phyloP scores from a whole-genome alignment of 2,888 invertebrate species.

The Stictocephala bisonia region DNA sequence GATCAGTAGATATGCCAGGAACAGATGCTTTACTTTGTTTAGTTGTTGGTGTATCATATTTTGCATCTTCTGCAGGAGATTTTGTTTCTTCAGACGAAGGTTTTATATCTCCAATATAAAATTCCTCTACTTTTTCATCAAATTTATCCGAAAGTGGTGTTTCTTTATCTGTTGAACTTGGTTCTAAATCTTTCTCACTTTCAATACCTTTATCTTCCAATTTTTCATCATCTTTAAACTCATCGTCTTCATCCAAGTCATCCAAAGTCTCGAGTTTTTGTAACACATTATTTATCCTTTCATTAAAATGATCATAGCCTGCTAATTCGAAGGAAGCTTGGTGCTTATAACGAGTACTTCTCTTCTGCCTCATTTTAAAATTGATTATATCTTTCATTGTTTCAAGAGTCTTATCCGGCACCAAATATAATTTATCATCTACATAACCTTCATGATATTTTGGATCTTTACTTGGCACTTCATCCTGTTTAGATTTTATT shows the following conservation, averaged over 20 bases:
- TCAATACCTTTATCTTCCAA: too few species aligned
- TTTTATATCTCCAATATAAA: not conserved
- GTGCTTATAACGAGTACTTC: constrained; percentile 35
- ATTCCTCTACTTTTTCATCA: too few species aligned
- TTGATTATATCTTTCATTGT: constrained; percentile 31
- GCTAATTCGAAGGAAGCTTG: constrained; percentile 19
- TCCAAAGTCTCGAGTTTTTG: too few species aligned
- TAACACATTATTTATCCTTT: not conserved
- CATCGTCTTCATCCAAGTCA: too few species aligned
- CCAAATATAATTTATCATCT: constrained; percentile 17
- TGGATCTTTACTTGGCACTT: not conserved
- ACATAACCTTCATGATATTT: constrained; percentile 27
- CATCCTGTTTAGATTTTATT: not conserved
- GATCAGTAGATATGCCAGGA: too few species aligned
- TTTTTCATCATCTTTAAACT: too few species aligned
- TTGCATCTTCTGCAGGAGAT: not conserved
- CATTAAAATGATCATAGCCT: constrained; percentile 20
- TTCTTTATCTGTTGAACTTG: too few species aligned
- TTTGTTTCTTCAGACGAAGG: not conserved
- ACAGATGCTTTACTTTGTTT: too few species aligned
- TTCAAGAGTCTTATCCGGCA: constrained; percentile 27
- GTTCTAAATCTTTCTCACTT: too few species aligned
- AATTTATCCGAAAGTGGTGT: too few species aligned
- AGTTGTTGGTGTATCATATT: not conserved
- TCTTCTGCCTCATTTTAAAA: constrained; percentile 18